phyloP scores from a whole-genome alignment of 2,113 vertebrate genomes.

The Larimichthys crocea region DNA sequence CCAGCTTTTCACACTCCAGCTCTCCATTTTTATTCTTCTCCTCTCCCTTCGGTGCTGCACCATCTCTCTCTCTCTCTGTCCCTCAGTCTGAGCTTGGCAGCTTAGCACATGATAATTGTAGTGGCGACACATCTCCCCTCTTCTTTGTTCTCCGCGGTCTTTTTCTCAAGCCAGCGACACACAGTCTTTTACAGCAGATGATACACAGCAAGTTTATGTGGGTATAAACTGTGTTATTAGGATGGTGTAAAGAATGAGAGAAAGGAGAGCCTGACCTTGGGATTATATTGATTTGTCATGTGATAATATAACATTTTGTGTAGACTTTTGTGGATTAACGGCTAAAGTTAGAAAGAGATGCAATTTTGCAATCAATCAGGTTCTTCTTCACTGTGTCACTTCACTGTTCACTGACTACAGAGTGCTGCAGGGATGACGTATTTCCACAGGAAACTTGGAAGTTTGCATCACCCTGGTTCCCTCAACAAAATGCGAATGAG shows the following conservation, averaged over 20 bases:
- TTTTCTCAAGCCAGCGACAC: slow-evolving; percentile 8
- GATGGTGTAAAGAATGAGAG: not conserved
- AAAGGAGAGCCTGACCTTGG: not conserved
- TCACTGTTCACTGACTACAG: not conserved
- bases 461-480: too few species aligned
- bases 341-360: too few species aligned
- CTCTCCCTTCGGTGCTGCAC: slow-evolving; percentile 37
- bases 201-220: not conserved
- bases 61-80: slow-evolving; percentile 10
- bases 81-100: slow-evolving; percentile 33
- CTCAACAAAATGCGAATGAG: too few species aligned
- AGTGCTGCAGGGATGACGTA: too few species aligned
- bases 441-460: too few species aligned
- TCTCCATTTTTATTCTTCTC: slow-evolving; percentile 46
- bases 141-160: slow-evolving; percentile 52
- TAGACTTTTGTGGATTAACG: not conserved
- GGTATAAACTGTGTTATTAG: not conserved
- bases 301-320: not conserved
- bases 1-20: slow-evolving; percentile 40
- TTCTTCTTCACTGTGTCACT: not conserved
- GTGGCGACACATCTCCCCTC: slow-evolving; percentile 29
- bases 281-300: too few species aligned
- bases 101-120: slow-evolving; percentile 64
- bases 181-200: not conserved
- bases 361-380: not conserved